Evolutionary conservation across 2,888 invertebrate genomes (phyloP).

Genomic region (Pyrochroa serraticornis): DNA sequence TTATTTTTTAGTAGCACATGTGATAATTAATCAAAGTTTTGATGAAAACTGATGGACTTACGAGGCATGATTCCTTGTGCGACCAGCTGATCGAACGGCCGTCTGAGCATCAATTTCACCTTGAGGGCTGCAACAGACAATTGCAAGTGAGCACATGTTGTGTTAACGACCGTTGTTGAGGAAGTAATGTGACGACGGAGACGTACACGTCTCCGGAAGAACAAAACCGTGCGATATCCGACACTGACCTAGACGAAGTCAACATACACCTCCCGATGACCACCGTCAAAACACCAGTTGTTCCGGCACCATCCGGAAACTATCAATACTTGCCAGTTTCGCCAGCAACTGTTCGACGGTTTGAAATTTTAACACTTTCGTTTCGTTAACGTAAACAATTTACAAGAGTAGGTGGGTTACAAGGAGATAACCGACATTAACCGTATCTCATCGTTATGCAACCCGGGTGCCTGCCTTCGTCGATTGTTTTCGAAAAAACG

Average conservation of each 20-base stretch:
- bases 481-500: constrained; percentile 3
- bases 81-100: constrained; percentile 93
- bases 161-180: constrained; percentile 17
- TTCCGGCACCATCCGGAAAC: constrained; percentile 23
- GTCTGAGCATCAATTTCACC: constrained; percentile 93
- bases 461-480: neutral
- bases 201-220: constrained; percentile 44
- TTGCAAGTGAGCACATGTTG: constrained; percentile 29
- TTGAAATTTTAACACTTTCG: constrained; percentile 28
- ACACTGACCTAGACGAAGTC: constrained; percentile 43
- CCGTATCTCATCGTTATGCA: constrained; percentile 11
- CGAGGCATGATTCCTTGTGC: constrained; percentile 99
- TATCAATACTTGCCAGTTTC: neutral
- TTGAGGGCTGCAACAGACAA: constrained; percentile 81
- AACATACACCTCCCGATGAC: constrained; percentile 26
- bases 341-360: constrained; percentile 13
- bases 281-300: constrained; percentile 8
- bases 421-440: constrained; percentile 10
- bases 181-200: constrained; percentile 29
- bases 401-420: constrained; percentile 23
- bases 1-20: neutral
- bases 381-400: constrained; percentile 29
- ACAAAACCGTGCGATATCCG: constrained; percentile 43
- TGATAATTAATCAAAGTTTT: neutral
- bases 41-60: constrained; percentile 64